These are phyloP conservation scores for Pogonocichla stellata DNA, from an alignment of 2,113 vertebrate genomes.

Conservation along the genomic window DNA sequence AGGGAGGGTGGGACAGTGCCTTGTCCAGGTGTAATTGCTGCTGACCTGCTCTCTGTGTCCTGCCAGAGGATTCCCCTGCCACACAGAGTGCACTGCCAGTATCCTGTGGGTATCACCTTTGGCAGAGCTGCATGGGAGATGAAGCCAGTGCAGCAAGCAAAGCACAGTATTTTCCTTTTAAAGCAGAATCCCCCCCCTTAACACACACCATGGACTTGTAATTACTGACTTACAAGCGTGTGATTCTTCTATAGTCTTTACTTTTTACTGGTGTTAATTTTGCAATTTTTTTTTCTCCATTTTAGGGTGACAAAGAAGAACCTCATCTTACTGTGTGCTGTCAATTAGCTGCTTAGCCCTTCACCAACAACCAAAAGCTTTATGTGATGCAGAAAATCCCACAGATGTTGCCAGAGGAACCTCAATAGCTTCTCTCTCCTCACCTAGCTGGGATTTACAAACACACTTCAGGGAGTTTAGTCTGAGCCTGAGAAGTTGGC, in stretches of 20 bases:
- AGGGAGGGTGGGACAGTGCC: rapidly evolving
- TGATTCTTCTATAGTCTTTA: neutral
- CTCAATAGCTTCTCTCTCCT: neutral
- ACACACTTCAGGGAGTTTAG: neutral
- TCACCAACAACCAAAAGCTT: neutral
- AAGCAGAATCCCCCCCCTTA: neutral
- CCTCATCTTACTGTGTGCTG: neutral
- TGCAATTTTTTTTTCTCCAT: neutral
- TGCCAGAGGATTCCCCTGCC: neutral
- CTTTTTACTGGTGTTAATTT: neutral
- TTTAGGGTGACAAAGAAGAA: neutral
- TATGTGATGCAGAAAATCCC: neutral
- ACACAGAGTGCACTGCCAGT: neutral
- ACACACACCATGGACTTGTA: neutral
- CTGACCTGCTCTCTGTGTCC: neutral
- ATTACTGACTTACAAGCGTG: neutral
- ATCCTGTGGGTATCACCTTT: neutral
- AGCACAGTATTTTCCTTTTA: neutral
- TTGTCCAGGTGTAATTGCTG: rapidly evolving
- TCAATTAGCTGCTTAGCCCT: neutral
- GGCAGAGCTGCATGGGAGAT: neutral
- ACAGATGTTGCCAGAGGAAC: neutral
- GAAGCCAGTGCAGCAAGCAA: neutral
- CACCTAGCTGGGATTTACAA: neutral
- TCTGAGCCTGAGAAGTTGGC: neutral